Percentiles rank a stretch among this genome's conserved stretches.
phyloP scores from a whole-genome alignment of 2,113 vertebrate species.

The Polypterus senegalus region DNA sequence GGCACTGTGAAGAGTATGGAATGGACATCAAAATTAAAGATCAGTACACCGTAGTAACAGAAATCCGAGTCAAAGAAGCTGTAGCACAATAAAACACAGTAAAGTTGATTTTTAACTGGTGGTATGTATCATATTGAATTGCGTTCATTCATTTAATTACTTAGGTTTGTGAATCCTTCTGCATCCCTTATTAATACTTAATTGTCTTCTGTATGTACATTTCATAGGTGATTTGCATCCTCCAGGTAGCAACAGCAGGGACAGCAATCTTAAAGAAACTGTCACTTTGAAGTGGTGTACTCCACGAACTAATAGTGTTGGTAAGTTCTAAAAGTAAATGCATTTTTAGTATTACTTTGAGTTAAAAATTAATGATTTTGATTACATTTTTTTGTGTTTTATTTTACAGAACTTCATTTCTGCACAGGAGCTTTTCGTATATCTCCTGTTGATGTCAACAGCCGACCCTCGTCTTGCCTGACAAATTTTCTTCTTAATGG shows the following conservation, averaged over 20 bases:
- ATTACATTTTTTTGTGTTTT: constrained; percentile 9
- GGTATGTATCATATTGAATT: too few species aligned
- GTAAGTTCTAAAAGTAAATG: constrained; percentile 42
- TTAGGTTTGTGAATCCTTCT: too few species aligned
- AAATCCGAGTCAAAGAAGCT: too few species aligned
- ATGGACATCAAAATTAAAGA: too few species aligned
- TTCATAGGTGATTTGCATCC: constrained; percentile 74
- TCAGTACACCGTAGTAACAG: too few species aligned
- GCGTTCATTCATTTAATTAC: too few species aligned
- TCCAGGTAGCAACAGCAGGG: constrained; percentile 63
- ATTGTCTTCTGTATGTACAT: constrained; percentile 6
- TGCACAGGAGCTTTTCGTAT: constrained; percentile 94
- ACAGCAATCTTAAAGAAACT: constrained; percentile 82
- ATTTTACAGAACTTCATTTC: constrained; percentile 79
- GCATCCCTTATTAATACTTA: neutral
- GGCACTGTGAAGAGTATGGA: too few species aligned
- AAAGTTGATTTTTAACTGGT: too few species aligned
- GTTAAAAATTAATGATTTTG: neutral
- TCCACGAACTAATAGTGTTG: constrained; percentile 86
- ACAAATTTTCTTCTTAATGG: constrained; percentile 99
- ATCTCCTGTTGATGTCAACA: constrained; percentile 95
- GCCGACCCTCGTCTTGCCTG: constrained; percentile 93
- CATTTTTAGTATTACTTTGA: neutral
- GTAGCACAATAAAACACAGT: too few species aligned
- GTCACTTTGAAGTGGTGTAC: constrained; percentile 96